Percentiles rank a stretch among this genome's conserved stretches.
These are phyloP conservation scores for Bombycilla garrulus DNA, from an alignment of 2,113 vertebrate species.

Conservation along the genomic window DNA sequence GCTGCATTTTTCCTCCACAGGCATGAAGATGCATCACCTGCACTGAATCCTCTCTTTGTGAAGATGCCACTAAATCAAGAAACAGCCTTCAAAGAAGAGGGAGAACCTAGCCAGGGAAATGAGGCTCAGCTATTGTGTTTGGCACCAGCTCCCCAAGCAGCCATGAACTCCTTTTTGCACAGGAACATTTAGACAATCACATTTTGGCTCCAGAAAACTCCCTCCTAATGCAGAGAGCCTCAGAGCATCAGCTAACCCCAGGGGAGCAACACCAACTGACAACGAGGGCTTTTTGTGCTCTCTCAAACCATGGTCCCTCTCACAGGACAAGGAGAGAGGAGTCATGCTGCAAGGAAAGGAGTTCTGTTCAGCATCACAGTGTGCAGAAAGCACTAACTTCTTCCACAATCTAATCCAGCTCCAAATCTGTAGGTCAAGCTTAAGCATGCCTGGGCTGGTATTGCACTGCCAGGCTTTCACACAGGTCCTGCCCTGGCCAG, in stretches of 20 bases:
- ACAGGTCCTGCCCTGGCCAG: neutral
- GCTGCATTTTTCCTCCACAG: neutral
- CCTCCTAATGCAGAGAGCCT: neutral
- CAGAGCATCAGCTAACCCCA: neutral
- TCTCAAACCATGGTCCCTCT: neutral
- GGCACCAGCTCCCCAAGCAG: neutral
- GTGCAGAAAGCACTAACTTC: neutral
- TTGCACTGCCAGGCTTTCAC: neutral
- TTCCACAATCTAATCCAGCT: neutral
- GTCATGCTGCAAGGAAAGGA: neutral
- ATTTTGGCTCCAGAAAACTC: neutral
- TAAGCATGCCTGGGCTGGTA: neutral
- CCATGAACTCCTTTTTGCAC: neutral
- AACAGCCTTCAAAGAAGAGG: neutral
- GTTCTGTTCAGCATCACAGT: neutral
- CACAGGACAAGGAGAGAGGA: neutral
- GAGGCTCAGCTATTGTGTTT: neutral
- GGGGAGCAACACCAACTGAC: neutral
- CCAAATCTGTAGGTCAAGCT: neutral
- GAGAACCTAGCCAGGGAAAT: neutral
- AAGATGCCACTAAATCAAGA: neutral
- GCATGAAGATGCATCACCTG: neutral
- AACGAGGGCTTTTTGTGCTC: rapidly evolving
- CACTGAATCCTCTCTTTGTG: neutral
- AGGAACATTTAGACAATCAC: neutral